Evolutionary conservation across 2,113 vertebrate species (phyloP).

Genomic region (Tapirus terrestris): DNA sequence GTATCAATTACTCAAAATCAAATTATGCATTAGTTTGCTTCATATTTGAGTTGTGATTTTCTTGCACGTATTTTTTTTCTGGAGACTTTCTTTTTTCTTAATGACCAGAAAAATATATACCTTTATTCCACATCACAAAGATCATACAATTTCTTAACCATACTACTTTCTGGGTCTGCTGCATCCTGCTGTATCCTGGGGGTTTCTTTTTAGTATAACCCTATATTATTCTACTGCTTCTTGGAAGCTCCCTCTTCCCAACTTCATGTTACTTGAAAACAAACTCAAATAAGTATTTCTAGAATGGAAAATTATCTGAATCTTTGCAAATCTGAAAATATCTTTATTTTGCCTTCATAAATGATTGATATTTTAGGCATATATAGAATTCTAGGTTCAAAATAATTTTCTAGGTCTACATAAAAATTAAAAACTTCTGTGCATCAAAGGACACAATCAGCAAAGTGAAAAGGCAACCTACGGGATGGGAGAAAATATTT

Average conservation of each 20-base stretch:
- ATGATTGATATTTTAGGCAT: not conserved
- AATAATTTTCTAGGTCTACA: not conserved
- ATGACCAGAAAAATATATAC: not conserved
- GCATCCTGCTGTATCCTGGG: not conserved
- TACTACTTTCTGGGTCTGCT: not conserved
- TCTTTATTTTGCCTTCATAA: not conserved
- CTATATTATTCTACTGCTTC: not conserved
- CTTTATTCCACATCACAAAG: not conserved
- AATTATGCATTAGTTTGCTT: constrained; percentile 11
- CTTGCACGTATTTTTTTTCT: not conserved
- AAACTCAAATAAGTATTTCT: constrained; percentile 7
- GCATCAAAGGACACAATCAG: not conserved
- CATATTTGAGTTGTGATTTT: not conserved
- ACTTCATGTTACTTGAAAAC: not conserved
- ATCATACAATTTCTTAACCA: not conserved
- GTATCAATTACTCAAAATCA: constrained; percentile 19
- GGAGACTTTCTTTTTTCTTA: not conserved
- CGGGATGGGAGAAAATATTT: not conserved
- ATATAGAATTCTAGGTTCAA: constrained; percentile 33
- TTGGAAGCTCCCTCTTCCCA: not conserved
- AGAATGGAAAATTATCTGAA: not conserved
- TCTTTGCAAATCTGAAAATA: not conserved
- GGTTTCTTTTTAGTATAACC: constrained; percentile 1
- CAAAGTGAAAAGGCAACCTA: not conserved
- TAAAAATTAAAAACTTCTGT: constrained; percentile 32